These are phyloP conservation scores for Leptogaster cylindrica DNA, from an alignment of 2,888 invertebrate species.

Conservation along the genomic window DNA sequence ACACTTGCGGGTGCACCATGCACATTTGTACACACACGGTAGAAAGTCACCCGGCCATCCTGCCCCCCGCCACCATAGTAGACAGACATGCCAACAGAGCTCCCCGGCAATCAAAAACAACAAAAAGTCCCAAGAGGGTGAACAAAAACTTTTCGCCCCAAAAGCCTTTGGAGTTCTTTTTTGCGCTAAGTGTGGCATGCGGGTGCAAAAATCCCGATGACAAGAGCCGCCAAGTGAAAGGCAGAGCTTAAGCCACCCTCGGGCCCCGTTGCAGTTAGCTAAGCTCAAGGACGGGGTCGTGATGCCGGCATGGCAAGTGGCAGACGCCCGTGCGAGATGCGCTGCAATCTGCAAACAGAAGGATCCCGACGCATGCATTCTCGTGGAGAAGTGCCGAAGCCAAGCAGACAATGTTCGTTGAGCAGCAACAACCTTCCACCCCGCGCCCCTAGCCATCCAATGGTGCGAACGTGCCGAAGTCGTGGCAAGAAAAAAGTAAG, in stretches of 20 bases:
- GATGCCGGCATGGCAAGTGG: conserved; percentile 9
- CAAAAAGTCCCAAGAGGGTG: conserved; percentile 35
- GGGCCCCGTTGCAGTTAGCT: conserved; percentile 20
- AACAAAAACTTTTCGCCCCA: conserved; percentile 30
- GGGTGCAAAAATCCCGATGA: conserved; percentile 38
- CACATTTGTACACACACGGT: neutral
- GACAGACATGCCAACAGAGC: conserved; percentile 26
- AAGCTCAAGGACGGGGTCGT: conserved; percentile 36
- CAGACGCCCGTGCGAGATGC: conserved; percentile 3
- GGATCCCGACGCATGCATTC: conserved; percentile 21
- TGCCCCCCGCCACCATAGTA: neutral
- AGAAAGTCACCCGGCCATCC: neutral
- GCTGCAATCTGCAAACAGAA: neutral
- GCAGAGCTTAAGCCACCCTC: conserved; percentile 27
- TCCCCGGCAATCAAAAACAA: conserved; percentile 36
- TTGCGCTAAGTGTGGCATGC: conserved; percentile 22
- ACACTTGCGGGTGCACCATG: conserved; percentile 13
- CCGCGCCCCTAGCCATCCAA: conserved; percentile 2
- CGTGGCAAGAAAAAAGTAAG: neutral
- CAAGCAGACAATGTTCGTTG: neutral
- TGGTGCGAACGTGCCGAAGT: neutral
- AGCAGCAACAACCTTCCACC: neutral
- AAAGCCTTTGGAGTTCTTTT: conserved; percentile 21
- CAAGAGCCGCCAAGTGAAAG: conserved; percentile 35
- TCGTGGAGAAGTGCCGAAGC: neutral